These are phyloP conservation scores for Lasioglossum pauxillum DNA, from an alignment of 2,888 invertebrate species.

Conservation along the genomic window DNA sequence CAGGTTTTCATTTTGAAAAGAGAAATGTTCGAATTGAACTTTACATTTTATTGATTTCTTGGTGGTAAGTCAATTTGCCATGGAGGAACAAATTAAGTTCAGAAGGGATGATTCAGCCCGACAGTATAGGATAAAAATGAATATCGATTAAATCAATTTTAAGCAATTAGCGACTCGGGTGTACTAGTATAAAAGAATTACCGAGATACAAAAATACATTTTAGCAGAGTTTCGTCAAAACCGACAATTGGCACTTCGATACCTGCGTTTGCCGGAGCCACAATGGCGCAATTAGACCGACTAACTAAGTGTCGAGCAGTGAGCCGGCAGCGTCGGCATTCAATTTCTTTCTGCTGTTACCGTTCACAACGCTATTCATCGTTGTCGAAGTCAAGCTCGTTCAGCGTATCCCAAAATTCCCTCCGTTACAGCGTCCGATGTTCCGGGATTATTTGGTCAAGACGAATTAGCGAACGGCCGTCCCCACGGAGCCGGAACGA, in stretches of 20 bases:
- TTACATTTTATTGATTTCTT: neutral
- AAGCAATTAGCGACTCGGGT: neutral
- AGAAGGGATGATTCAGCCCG: neutral
- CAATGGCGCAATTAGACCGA: neutral
- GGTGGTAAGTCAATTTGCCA: neutral
- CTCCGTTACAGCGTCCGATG: neutral
- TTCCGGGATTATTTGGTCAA: neutral
- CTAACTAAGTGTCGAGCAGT: neutral
- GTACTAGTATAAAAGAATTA: too few relatives aligned
- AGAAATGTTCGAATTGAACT: neutral
- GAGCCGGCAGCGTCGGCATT: neutral
- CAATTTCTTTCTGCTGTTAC: neutral
- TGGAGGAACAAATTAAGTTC: neutral
- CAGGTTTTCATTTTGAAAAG: neutral
- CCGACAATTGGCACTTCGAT: neutral
- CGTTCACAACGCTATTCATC: neutral
- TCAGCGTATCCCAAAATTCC: constrained; percentile 5
- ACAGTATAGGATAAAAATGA: neutral
- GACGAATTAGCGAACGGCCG: neutral
- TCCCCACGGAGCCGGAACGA: neutral
- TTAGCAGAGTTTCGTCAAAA: neutral
- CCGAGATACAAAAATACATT: neutral
- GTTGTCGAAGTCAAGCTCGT: constrained; percentile 5
- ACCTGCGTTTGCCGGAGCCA: neutral
- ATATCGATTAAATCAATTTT: neutral